phyloP scores from a whole-genome alignment of 2,888 invertebrate species.

The Camponotus fellah region DNA sequence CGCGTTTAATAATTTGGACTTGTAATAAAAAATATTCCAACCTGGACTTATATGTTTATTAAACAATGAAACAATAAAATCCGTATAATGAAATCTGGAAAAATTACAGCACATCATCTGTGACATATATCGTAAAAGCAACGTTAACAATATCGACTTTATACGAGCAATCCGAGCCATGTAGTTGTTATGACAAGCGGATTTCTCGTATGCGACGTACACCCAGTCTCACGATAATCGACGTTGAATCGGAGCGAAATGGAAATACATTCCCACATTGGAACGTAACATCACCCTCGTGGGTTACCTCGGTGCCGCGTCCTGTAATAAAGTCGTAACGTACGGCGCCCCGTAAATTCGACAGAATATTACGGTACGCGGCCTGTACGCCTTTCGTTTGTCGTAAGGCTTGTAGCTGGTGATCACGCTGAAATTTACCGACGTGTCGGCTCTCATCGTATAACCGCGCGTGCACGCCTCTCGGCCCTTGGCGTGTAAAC shows the following conservation, averaged over 20 bases:
- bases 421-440: constrained; percentile 81
- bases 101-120: background rate
- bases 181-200: background rate
- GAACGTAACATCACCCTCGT: constrained; percentile 22
- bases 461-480: constrained; percentile 52
- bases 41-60: background rate
- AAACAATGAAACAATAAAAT: constrained; percentile 9
- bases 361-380: constrained; percentile 79
- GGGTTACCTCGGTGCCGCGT: constrained; percentile 63
- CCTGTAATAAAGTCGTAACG: constrained; percentile 82
- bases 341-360: constrained; percentile 80
- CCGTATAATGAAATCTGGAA: background rate
- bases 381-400: constrained; percentile 72
- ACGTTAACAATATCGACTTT: constrained; percentile 39
- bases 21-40: background rate
- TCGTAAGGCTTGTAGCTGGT: constrained; percentile 74
- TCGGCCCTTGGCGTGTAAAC: constrained; percentile 31
- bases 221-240: constrained; percentile 39
- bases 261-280: constrained; percentile 18
- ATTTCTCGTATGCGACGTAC: constrained; percentile 5
- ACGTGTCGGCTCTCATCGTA: constrained; percentile 75
- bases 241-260: constrained; percentile 23
- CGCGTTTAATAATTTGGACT: background rate
- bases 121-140: constrained; percentile 16
- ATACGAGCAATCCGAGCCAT: constrained; percentile 17